Base-by-base conservation (phyloP, 2,888 invertebrate species). In the Lepeophtheirus nordmannii region DNA sequence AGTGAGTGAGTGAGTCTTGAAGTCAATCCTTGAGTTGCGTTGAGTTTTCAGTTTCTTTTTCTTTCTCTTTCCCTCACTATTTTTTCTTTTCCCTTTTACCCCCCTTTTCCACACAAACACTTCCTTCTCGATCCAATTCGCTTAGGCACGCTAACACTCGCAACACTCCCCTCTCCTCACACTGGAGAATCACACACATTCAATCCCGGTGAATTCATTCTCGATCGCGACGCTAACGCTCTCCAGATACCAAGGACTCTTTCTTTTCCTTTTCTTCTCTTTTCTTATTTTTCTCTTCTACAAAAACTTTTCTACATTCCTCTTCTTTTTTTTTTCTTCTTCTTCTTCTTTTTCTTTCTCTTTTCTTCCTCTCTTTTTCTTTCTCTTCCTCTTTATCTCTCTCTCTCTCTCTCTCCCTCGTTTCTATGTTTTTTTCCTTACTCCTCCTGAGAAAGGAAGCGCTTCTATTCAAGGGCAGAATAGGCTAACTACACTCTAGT, bases 61-160 rank as follows among this genome's bases (percentile, higher is more conserved):
- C 53, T 46, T 46, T 17, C 17, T 46, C 53, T 46, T 46, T 46
- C 17, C 53, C 53, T 46, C 17, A 14, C 53, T 5, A 14, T 17
- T 46, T 46, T 8, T 46, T 46, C 53, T 46, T 46, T 46, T 17
- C 8, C 17, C 53, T 17, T 46, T 46, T 30, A 30, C 30, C 53
- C 53, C 53, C 53, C 53, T 46, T 46, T 17, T 46, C 53, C 53
- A 46, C 53, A 46, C 53, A 46, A 46, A 30, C 30, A 30, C 30
- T 30, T 30, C 30, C 30, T 30, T 7, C 30, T 30, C 30, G 30
- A 30, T 30, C 30, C 30, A 30, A 2, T 30, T 5, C 2, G 30
- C 30, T 30, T 30, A 30, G 30, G 30, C 30, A 30, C 30, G 7
- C 30, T 30, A 30, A 30, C 30, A 30, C 30, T 5, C 3, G 30